Base-by-base conservation (phyloP, 2,888 invertebrate genomes). In the Eustalomyia histrio region DNA sequence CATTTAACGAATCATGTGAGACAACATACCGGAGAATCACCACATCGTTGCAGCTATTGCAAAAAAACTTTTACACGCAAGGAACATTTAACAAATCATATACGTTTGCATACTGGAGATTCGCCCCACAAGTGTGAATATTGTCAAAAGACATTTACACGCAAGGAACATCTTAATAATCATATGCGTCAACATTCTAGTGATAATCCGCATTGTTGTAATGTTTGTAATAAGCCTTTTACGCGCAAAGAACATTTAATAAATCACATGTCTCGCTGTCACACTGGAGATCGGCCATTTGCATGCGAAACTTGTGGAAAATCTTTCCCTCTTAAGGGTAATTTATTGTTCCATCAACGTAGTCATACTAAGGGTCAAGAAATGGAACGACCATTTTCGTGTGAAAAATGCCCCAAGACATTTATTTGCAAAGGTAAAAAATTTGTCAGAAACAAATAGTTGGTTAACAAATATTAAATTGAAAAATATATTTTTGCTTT, bases 181-280 rank as follows among this genome's bases (percentile, higher is more conserved):
- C 96, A 96, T 91, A 95, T 96, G 89, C 93, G 96, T 69, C 96
- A 96, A 89, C 96, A 96, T 90, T 96, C 96, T 57, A 96, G 96
- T 86, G 96, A 96, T 91, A 96, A 96, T 85, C 96, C 96, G 79
- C 96, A 96, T 88, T 94, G 95, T 83, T 96, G 96, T 89, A 94
- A 95, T 86, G 96, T 94, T 91, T 96, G 96, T 92, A 94, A 95
- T 85, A 96, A 96, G 89, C 95, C 95, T 50, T 96, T 96, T 91
- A 96, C 96, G 1, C 92, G 96, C 83, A 96, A 96, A 91, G 96
- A 96, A 89, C 96, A 96, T 90, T 92, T 96, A 84, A 96, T 95
- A 84, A 96, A 95, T 90, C 96, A 96, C 88, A 95, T 96, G 89
- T 93, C 95, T 0, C 89, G 91, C 29, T 90, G 90, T 73, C 94